Conservation (phyloP, 2,113 vertebrate species). For the Prinia subflava region DNA sequence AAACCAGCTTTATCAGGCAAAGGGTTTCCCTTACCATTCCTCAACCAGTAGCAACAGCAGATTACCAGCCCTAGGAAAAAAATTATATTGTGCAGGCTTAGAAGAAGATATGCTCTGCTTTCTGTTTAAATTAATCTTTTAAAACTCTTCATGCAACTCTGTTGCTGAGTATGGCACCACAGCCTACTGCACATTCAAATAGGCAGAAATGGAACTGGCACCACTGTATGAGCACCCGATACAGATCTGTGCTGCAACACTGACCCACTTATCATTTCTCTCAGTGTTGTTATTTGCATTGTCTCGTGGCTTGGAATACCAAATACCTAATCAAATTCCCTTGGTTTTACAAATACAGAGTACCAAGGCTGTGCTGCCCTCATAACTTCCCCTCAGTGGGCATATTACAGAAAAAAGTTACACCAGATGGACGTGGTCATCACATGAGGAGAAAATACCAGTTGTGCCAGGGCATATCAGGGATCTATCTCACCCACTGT, state of each 20-base stretch:
- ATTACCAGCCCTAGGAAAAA: not conserved
- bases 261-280: not conserved
- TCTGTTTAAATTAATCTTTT: not conserved
- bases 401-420: not conserved
- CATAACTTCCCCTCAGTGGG: not conserved
- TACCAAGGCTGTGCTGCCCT: not conserved
- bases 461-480: not conserved
- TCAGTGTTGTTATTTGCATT: not conserved
- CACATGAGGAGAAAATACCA: not conserved
- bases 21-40: not conserved
- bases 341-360: not conserved
- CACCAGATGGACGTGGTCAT: not conserved
- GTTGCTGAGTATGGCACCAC: rapidly evolving
- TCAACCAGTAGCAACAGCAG: not conserved
- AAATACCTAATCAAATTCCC: not conserved
- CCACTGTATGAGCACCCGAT: not conserved
- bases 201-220: not conserved
- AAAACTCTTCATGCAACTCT: not conserved
- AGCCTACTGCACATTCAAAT: rapidly evolving
- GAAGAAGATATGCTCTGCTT: not conserved
- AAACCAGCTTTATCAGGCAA: not conserved
- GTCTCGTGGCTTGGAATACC: not conserved
- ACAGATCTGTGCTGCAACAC: not conserved
- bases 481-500: not conserved
- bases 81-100: not conserved